Evolutionary conservation across 2,888 invertebrate species (phyloP), one percentile per base, ranked within the genome.

Genomic region (Sipha maydis): DNA sequence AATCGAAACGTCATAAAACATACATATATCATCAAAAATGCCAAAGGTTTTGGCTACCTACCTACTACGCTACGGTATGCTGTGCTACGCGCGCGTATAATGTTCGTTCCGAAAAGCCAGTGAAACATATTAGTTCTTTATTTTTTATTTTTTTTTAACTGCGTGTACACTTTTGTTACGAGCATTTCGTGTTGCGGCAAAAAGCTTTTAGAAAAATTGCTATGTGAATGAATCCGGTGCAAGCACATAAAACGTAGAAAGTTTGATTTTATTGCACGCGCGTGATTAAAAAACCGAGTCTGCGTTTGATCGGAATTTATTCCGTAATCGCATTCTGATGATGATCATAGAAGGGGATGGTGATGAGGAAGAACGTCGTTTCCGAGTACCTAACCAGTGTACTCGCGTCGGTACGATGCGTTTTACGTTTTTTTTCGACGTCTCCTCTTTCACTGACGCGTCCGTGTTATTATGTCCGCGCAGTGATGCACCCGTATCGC

Each of bases 171-270:
- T 56, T 56, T 79, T 79, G 25, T 79, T 17, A 38, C 79, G 8
- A 79, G 14, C 8, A 5, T 79, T 19, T 1, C 38, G 38, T 8
- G 61, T 25, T 21, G 61, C 9, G 79, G n/a, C n/a, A 17, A 38
- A 61, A 80, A 80, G 38, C 61, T 80, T 80, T 80, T 67, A 38
- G 38, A 80, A 61, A 80, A 61, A 80, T 80, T 80, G 38, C 38
- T 34, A n/a, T 34, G 56, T 1, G 38, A 61, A 78, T 56, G 54
- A n/a, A 19, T 34, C 34, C 34, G 79, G 34, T 25, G 34, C n/a
- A 56, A 21, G 2, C 61, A 34, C 79, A 14, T 34, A 79, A 34
- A 48, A 48, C 11, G 48, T 48, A 79, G 56, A 56, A 56, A 61
- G 34, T 61, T 79, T 61, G 56, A 79, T 79, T 56, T 56, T 54